phyloP scores from a whole-genome alignment of 2,888 invertebrate genomes.

The Xestia sexstrigata region DNA sequence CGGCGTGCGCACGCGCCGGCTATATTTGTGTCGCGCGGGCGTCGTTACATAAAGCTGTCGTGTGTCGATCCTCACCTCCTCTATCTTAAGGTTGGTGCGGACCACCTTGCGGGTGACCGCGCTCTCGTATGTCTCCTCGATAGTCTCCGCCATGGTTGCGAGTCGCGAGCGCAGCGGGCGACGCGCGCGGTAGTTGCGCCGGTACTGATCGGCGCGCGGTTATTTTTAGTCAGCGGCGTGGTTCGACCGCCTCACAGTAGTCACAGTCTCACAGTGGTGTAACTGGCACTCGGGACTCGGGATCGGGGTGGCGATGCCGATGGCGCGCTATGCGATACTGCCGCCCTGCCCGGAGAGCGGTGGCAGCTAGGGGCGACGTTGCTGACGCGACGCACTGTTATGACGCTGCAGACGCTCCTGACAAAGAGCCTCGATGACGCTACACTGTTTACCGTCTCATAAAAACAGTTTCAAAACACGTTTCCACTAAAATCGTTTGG shows the following conservation, averaged over 20 bases:
- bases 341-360: slow-evolving; percentile 30
- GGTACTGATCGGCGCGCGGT: slow-evolving; percentile 86
- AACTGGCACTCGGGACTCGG: slow-evolving; percentile 75
- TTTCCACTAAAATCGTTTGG: slow-evolving; percentile 16
- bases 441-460: slow-evolving; percentile 33
- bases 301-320: slow-evolving; percentile 74
- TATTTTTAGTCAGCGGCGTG: slow-evolving; percentile 88
- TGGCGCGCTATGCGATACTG: slow-evolving; percentile 68
- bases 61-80: slow-evolving; percentile 92
- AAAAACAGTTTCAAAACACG: slow-evolving; percentile 19
- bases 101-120: slow-evolving; percentile 93
- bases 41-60: slow-evolving; percentile 85
- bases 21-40: slow-evolving; percentile 85
- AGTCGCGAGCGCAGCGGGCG: slow-evolving; percentile 87
- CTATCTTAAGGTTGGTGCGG: slow-evolving; percentile 93
- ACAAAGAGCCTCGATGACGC: slow-evolving; percentile 60
- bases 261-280: slow-evolving; percentile 66
- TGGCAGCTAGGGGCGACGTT: slow-evolving; percentile 60
- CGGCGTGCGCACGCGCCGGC: slow-evolving; percentile 77
- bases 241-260: slow-evolving; percentile 72
- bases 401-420: slow-evolving; percentile 56
- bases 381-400: slow-evolving; percentile 54
- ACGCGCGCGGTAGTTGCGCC: slow-evolving; percentile 88
- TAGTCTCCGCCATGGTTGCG: slow-evolving; percentile 92
- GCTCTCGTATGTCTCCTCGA: slow-evolving; percentile 93